phyloP scores from a whole-genome alignment of 2,888 invertebrate species.

The Pseudococcus viburni region DNA sequence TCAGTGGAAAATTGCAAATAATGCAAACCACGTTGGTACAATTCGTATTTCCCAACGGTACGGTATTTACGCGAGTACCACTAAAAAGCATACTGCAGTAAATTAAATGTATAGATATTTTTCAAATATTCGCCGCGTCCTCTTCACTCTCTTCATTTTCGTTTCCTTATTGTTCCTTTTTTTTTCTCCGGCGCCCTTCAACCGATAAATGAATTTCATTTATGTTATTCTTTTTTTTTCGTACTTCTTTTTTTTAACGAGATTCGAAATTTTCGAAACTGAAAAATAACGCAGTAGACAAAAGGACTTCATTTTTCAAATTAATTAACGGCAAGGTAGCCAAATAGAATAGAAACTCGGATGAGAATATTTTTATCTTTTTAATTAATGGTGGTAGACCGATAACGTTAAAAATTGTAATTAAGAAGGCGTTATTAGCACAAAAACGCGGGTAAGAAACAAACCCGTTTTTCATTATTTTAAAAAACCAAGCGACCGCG shows the following conservation, averaged over 20 bases:
- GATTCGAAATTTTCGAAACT: constrained; percentile 45
- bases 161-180: neutral
- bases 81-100: neutral
- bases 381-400: constrained; percentile 60
- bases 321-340: constrained; percentile 57
- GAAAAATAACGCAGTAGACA: constrained; percentile 51
- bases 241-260: constrained; percentile 10
- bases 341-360: constrained; percentile 51
- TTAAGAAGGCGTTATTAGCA: constrained; percentile 61
- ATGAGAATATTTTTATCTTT: constrained; percentile 59
- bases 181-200: constrained; percentile 2
- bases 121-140: neutral
- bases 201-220: constrained; percentile 47
- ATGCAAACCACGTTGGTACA: neutral
- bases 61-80: too few species aligned
- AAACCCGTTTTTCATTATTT: constrained; percentile 60
- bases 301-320: constrained; percentile 57
- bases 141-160: neutral
- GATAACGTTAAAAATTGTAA: constrained; percentile 59
- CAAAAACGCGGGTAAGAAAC: constrained; percentile 55
- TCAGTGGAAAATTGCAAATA: neutral
- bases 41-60: neutral
- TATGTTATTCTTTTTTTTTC: constrained; percentile 4
- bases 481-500: neutral
- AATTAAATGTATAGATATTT: neutral